phyloP scores from a whole-genome alignment of 2,888 invertebrate species.

The Sarcophaga rosellei region DNA sequence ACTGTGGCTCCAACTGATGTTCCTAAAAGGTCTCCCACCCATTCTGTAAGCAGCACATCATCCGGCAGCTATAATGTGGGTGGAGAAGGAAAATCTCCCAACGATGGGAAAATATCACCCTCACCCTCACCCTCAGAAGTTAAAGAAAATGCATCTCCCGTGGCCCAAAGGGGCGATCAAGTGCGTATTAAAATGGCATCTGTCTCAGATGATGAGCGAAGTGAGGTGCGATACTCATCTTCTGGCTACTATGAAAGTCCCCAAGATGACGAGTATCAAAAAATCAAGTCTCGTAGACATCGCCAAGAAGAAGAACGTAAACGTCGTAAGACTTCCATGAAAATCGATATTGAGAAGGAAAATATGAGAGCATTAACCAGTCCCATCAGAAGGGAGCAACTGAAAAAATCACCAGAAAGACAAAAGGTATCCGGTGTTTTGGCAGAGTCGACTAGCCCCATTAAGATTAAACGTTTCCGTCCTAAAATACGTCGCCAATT shows the following conservation, averaged over 20 bases:
- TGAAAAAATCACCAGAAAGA: constrained; percentile 78
- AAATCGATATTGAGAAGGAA: constrained; percentile 86
- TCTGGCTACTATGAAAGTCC: constrained; percentile 90
- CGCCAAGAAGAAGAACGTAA: constrained; percentile 88
- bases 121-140: constrained; percentile 37
- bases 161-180: constrained; percentile 37
- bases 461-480: constrained; percentile 80
- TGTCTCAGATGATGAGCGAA: constrained; percentile 86
- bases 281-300: constrained; percentile 75
- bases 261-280: constrained; percentile 83
- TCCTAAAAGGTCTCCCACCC: constrained; percentile 81
- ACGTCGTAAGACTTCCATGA: constrained; percentile 88
- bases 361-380: constrained; percentile 83
- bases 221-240: constrained; percentile 86
- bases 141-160: constrained; percentile 60
- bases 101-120: constrained; percentile 43
- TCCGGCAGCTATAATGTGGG: constrained; percentile 84
- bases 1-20: constrained; percentile 71
- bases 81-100: constrained; percentile 68
- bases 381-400: constrained; percentile 77
- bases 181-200: constrained; percentile 83
- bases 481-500: constrained; percentile 80
- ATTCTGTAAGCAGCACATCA: constrained; percentile 83
- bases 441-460: constrained; percentile 78
- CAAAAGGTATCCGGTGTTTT: constrained; percentile 69